phyloP scores from a whole-genome alignment of 2,888 invertebrate genomes.

The Trissolcus brochymenae region DNA sequence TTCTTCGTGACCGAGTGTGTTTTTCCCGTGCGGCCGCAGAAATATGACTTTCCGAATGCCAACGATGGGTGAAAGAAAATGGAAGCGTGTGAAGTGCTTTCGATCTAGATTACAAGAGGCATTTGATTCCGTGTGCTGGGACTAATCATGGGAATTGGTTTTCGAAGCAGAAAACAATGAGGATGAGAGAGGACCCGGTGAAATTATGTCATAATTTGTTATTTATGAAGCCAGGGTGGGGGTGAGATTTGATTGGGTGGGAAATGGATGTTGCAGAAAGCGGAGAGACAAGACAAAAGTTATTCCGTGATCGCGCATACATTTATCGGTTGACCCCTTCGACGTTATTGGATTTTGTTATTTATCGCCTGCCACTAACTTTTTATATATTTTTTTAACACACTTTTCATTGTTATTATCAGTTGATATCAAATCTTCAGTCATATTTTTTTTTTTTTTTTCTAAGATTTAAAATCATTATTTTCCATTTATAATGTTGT shows the following conservation, averaged over 20 bases:
- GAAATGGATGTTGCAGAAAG: constrained; percentile 6
- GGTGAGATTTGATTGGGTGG: background rate
- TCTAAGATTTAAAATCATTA: no score
- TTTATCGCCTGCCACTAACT: no score
- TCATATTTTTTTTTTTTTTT: no score
- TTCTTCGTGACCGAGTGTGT: constrained; percentile 17
- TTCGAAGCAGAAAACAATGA: constrained; percentile 22
- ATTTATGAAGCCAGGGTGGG: background rate
- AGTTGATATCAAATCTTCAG: no score
- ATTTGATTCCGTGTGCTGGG: constrained; percentile 10
- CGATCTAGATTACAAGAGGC: constrained; percentile 22
- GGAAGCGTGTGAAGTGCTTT: constrained; percentile 42
- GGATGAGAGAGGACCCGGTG: constrained; percentile 18
- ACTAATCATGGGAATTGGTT: constrained; percentile 35
- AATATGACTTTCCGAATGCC: constrained; percentile 42
- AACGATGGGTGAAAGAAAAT: constrained; percentile 28
- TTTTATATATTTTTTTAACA: no score
- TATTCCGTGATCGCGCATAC: constrained; percentile 41
- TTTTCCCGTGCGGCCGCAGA: constrained; percentile 26
- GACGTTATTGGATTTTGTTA: no score
- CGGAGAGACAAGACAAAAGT: background rate
- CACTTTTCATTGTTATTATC: no score
- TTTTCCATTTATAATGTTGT: no score
- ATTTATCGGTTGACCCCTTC: constrained; percentile 16
- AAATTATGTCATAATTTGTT: constrained; percentile 14